phyloP scores from a whole-genome alignment of 1,140 invertebrate genomes.

The Venturia canescens region DNA sequence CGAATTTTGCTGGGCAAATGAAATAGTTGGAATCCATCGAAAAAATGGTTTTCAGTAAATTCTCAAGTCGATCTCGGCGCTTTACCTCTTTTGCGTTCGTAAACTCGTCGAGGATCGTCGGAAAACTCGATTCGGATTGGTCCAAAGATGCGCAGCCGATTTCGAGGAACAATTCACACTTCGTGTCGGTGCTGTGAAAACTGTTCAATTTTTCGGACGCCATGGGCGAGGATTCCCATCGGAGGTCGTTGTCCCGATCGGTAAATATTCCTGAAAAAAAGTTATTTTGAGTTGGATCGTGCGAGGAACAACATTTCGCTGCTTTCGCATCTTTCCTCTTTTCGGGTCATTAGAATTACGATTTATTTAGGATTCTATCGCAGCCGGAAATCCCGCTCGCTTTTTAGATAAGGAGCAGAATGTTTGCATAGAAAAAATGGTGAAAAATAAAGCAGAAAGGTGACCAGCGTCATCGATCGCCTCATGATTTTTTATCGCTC shows the following conservation, averaged over 20 bases:
- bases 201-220: neutral
- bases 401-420: too few species aligned
- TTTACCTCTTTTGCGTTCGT: neutral
- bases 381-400: too few species aligned
- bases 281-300: too few species aligned
- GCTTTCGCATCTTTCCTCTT: neutral
- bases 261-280: slow-evolving; percentile 14
- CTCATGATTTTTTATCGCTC: neutral
- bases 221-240: slow-evolving; percentile 5
- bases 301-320: neutral
- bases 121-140: neutral
- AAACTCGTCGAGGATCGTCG: neutral
- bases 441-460: too few species aligned
- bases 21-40: too few species aligned
- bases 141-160: slow-evolving; percentile 28
- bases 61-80: neutral
- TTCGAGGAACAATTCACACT: slow-evolving; percentile 33
- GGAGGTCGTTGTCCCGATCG: neutral
- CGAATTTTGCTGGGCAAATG: too few species aligned
- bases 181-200: neutral
- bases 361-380: too few species aligned
- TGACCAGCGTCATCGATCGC: neutral
- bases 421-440: too few species aligned
- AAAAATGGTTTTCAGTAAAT: neutral
- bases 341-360: too few species aligned